Base-by-base conservation (phyloP, 1,140 invertebrate genomes). In the Amphibalanus amphitrite region DNA sequence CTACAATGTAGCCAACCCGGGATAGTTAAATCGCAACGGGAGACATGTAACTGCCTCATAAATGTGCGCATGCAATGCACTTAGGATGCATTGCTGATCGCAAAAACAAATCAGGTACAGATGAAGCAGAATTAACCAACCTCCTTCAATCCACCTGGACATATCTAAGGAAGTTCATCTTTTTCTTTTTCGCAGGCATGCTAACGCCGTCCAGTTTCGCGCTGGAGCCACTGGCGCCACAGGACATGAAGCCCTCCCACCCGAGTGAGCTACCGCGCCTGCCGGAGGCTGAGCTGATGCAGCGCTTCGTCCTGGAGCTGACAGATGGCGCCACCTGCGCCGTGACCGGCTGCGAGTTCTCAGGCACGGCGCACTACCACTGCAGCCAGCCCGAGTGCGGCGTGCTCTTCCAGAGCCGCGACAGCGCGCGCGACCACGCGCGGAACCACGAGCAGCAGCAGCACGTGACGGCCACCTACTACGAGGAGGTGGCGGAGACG, bases 401-500 rank as follows among this genome's bases (percentile, higher is more conserved):
- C 73, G 83, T 86, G 78, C 82, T 85, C 17, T 90, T 91, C 77
- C 86, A 86, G 75, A 87, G 85, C 59, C 87, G 88, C 77, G 89
- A 89, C 72, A 89, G 89, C 25, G 91, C 92, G 67, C 81, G 89
- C 73, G 91, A 92, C 74, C 92, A 95, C 77, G 86, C 91, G 0
- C 85, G 90, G 73, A 89, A 90, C 74, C 91, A 95, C 79, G 91
- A 92, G 74, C 87, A 90, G 67, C 91, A 93, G 78, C 90, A 91
- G 74, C 85, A 89, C 73, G 88, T 93, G 38, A 91, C 88, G 0
- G 90, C 92, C 30, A 86, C 88, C 1, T 91, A 88, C 77, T 93
- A 89, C 79, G 85, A 83, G 68, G 85, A 83, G 0, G 84, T 84
- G 64, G 84, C 81, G 74, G 77, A 82, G 0, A 77, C 80, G 0